Percentiles rank a stretch among this genome's conserved stretches.
Evolutionary conservation across 2,888 invertebrate genomes (phyloP).

Genomic region (Nemapogon koenigi): DNA sequence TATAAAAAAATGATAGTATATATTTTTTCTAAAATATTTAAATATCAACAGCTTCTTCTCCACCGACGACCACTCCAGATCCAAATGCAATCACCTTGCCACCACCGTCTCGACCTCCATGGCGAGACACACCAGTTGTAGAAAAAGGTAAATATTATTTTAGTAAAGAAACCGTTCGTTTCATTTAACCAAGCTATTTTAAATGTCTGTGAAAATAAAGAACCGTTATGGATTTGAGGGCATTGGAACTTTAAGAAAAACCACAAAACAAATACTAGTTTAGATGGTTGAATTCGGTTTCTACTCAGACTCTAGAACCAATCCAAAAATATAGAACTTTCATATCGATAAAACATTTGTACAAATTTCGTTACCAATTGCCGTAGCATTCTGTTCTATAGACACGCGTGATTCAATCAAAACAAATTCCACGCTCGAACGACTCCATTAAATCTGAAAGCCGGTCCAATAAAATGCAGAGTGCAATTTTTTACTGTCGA

Average conservation of each 20-base stretch:
- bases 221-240: too few species aligned
- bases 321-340: constrained; percentile 1
- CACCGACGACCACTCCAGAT: constrained; percentile 81
- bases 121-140: constrained; percentile 44
- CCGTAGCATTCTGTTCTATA: constrained; percentile 8
- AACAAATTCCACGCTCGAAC: constrained; percentile 31
- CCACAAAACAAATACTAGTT: too few species aligned
- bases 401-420: constrained; percentile 14
- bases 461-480: constrained; percentile 8
- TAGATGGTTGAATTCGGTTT: too few species aligned
- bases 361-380: constrained; percentile 5
- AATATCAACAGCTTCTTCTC: constrained; percentile 70
- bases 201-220: too few species aligned
- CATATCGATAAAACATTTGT: constrained; percentile 4
- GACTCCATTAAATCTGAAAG: constrained; percentile 29
- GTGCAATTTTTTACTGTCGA: constrained; percentile 5
- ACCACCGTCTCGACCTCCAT: constrained; percentile 49
- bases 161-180: too few species aligned
- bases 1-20: too few species aligned
- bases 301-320: too few species aligned
- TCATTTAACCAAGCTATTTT: too few species aligned
- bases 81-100: constrained; percentile 67
- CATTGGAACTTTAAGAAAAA: too few species aligned
- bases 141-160: constrained; percentile 57
- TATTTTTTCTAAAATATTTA: too few species aligned